Base-by-base conservation (phyloP, 2,888 invertebrate genomes). In the Chaitophorus viminalis region DNA sequence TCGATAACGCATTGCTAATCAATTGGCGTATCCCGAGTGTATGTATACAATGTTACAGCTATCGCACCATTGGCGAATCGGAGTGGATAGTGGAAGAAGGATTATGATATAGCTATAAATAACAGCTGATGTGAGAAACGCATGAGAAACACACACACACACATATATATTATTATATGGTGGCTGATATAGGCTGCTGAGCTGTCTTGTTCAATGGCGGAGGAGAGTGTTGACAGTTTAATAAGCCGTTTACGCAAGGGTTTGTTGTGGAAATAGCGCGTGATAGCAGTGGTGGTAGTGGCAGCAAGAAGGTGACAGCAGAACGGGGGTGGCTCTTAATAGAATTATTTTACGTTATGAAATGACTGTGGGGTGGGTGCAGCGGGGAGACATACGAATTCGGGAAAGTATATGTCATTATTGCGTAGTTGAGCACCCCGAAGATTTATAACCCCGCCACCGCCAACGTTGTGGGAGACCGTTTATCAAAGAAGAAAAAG, bases 261-360 rank as follows among this genome's bases (percentile, higher is more conserved):
- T 46, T 46, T 46, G 39, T 70, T 31, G 81, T 25, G 25, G 65
- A 68, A 65, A 54, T 18, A n/a, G 65, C 46, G 5, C 54, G 60
- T 60, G 60, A 9, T 25, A 9, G 25, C 1, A 25, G 60, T 60
- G 1, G 54, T 36, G 46, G 60, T 60, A 21, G 60, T 21, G 25
- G 25, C 0, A 14, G 33, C 54, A 33, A 78, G 52, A 79, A 79
- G 65, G 79, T 60, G 79, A n/a, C 29, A 31, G 81, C 17, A 33
- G 72, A 14, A 25, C 18, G 4, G 65, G 52, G 18, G 0, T 29
- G 72, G 86, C 70, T 36, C 36, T 21, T 79, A 86, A 86, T 86
- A 86, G 78, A 86, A 78, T 86, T 79, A 79, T 86, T 65, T 65
- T 36, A 79, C 70, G 75, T 75, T 65, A 65, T 52, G 31, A 81